phyloP scores from a whole-genome alignment of 1,140 invertebrate genomes.

The Triops cancriformis region DNA sequence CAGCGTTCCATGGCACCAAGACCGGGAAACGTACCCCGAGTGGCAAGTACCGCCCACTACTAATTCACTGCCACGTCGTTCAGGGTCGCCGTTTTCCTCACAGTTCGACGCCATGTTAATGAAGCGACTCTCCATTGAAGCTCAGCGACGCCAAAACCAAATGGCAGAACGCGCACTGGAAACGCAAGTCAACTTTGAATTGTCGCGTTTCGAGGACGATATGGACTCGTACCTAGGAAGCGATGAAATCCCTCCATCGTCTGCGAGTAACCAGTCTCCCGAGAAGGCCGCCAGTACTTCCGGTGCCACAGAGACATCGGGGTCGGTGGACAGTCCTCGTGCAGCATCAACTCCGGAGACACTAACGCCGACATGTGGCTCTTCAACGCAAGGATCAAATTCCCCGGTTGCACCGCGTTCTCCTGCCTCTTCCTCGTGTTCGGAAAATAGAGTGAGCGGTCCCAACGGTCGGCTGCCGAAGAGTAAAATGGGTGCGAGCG shows the following conservation, averaged over 20 bases:
- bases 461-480: too few relatives aligned
- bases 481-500: not conserved
- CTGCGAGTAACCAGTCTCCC: not conserved
- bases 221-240: slow-evolving; percentile 27
- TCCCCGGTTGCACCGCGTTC: slow-evolving; percentile 16
- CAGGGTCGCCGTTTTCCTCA: slow-evolving; percentile 16
- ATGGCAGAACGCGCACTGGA: slow-evolving; percentile 14
- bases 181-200: slow-evolving; percentile 18
- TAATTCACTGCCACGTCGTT: not conserved
- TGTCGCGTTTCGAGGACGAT: slow-evolving; percentile 27
- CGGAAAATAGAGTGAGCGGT: not conserved
- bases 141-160: slow-evolving; percentile 16
- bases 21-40: not conserved
- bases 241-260: not conserved
- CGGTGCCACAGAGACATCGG: not conserved
- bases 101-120: slow-evolving; percentile 25
- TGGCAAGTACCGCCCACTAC: not conserved
- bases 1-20: not conserved
- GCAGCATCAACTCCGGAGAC: not conserved
- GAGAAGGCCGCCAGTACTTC: not conserved
- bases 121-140: slow-evolving; percentile 26
- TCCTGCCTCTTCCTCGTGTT: not conserved
- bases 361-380: not conserved
- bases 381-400: not conserved
- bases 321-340: not conserved